Evolutionary conservation across 2,888 invertebrate species (phyloP).

Genomic region (Baronia brevicornis): DNA sequence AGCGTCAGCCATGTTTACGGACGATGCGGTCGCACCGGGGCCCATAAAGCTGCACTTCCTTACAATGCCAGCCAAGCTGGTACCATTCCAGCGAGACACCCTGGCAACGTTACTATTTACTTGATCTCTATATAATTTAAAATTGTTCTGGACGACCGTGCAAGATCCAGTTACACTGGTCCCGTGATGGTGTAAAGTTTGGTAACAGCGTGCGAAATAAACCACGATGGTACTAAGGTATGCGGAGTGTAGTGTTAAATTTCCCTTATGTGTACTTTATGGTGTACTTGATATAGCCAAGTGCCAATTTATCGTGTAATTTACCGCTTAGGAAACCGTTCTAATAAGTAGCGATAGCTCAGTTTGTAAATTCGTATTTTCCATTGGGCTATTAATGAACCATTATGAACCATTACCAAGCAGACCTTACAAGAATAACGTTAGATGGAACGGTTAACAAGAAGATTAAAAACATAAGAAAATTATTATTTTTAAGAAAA

Average conservation of each 20-base stretch:
- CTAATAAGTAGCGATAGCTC: conserved; percentile 4
- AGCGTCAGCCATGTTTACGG: conserved; percentile 38
- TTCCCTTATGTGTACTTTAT: conserved; percentile 22
- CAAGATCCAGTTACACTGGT: conserved; percentile 9
- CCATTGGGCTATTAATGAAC: too few relatives aligned
- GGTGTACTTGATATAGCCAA: too few relatives aligned
- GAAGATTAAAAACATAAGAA: too few relatives aligned
- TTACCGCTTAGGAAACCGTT: conserved; percentile 1
- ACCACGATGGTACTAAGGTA: conserved; percentile 58
- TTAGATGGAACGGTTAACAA: too few relatives aligned
- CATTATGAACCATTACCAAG: too few relatives aligned
- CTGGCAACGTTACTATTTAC: conserved; percentile 22
- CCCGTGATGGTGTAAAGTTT: conserved; percentile 37
- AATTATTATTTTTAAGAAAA: too few relatives aligned
- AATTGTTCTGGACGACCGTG: neutral
- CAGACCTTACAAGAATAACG: too few relatives aligned
- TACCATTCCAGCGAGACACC: conserved; percentile 36
- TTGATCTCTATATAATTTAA: conserved; percentile 21
- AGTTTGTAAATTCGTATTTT: too few relatives aligned
- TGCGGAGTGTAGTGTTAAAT: conserved; percentile 49
- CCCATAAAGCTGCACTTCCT: conserved; percentile 62
- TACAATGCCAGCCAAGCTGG: conserved; percentile 39
- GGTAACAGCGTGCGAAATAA: conserved; percentile 60
- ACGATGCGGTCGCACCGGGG: conserved; percentile 50
- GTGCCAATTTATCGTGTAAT: too few relatives aligned